These are phyloP conservation scores for Emydocephalus ijimae DNA, from an alignment of 2,113 vertebrate genomes.

Conservation along the genomic window DNA sequence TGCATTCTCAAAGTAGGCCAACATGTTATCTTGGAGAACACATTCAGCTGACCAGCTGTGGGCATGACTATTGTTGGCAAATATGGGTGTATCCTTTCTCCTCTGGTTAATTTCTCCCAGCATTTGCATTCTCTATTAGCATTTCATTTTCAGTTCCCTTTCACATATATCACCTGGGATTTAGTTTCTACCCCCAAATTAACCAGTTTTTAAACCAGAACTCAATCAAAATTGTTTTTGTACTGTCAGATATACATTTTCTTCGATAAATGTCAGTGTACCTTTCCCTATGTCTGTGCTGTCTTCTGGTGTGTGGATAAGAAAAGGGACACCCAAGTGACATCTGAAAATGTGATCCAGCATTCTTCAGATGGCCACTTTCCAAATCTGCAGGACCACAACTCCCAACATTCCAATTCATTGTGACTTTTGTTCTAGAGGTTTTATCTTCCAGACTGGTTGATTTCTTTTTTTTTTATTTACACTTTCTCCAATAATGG, in stretches of 20 bases:
- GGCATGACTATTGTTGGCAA: neutral
- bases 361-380: neutral
- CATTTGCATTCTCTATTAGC: neutral
- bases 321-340: neutral
- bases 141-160: neutral
- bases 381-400: neutral
- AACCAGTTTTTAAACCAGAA: neutral
- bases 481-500: neutral
- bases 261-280: neutral
- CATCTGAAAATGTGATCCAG: neutral
- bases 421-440: neutral
- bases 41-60: neutral
- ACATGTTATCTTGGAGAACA: neutral
- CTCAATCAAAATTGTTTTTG: neutral
- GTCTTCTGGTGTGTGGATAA: neutral
- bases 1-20: neutral
- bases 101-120: neutral
- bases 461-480: neutral
- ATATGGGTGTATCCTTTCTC: neutral
- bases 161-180: neutral
- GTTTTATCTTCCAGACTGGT: neutral
- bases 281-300: neutral
- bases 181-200: neutral
- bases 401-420: neutral
- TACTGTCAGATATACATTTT: neutral